Percentiles rank a stretch among this genome's conserved stretches.
Conservation (phyloP, 2,888 invertebrate species). For the Spisula subtruncata region DNA sequence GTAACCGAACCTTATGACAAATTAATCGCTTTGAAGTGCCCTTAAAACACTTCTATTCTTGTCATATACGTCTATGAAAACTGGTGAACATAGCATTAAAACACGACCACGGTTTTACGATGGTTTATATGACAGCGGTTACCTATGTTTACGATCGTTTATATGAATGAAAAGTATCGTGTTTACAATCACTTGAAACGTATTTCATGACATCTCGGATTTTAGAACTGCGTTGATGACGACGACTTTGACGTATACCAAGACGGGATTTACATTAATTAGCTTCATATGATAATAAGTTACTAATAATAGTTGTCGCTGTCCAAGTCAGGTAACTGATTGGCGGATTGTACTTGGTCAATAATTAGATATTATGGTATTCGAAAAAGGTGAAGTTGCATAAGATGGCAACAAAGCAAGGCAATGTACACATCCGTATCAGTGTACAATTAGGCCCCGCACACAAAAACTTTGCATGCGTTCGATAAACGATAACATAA, state of each 20-base stretch:
- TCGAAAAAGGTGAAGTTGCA: too few relatives aligned
- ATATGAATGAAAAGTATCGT: conserved; percentile 15
- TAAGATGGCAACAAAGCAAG: too few relatives aligned
- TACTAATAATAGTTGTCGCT: too few relatives aligned
- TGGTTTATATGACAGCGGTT: neutral
- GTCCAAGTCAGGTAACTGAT: too few relatives aligned
- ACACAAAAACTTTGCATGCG: too few relatives aligned
- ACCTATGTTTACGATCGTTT: conserved; percentile 19
- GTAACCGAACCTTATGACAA: conserved; percentile 22
- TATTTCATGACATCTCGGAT: neutral
- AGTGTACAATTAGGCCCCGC: too few relatives aligned
- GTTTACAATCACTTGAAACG: neutral
- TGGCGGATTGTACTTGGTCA: too few relatives aligned
- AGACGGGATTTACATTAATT: too few relatives aligned
- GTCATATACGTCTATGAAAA: conserved; percentile 34
- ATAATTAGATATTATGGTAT: too few relatives aligned
- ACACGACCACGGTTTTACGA: conserved; percentile 12
- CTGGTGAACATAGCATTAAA: conserved; percentile 4
- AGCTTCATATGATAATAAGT: too few relatives aligned
- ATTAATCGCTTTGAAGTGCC: conserved; percentile 43
- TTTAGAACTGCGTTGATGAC: neutral
- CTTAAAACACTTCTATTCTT: conserved; percentile 13
- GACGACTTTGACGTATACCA: neutral
- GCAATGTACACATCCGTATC: too few relatives aligned
- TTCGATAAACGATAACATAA: too few relatives aligned